Conservation (phyloP, 2,113 vertebrate genomes). For the Nerophis lumbriciformis region DNA sequence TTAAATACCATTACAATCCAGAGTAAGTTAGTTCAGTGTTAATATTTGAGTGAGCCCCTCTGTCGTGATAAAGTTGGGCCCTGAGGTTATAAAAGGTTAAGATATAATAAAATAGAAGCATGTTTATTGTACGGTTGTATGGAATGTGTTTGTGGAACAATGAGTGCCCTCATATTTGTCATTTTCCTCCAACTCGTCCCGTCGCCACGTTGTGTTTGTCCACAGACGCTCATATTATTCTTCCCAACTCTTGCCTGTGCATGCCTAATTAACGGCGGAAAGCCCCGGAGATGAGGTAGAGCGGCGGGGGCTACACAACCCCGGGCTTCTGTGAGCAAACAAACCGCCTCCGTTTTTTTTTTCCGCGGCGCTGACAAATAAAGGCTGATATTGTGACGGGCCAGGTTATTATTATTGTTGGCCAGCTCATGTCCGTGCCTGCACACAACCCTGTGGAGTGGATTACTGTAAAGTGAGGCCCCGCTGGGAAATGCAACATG, state of each 20-base stretch:
- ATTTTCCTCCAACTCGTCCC: constrained; percentile 10
- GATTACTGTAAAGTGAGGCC: constrained; percentile 27
- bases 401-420: not conserved
- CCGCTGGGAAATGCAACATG: constrained; percentile 46
- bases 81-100: too few species aligned
- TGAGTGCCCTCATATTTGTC: constrained; percentile 8
- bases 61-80: too few species aligned
- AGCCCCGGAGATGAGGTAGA: constrained; percentile 1
- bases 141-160: too few species aligned
- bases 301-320: not conserved
- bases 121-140: too few species aligned
- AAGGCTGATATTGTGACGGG: not conserved
- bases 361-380: not conserved
- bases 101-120: too few species aligned
- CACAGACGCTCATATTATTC: constrained; percentile 13
- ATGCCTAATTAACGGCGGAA: constrained; percentile 21
- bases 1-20: too few species aligned
- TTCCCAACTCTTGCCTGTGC: constrained; percentile 8
- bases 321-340: not conserved
- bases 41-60: too few species aligned
- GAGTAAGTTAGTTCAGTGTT: too few species aligned
- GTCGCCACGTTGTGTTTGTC: constrained; percentile 7
- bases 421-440: constrained; percentile 20
- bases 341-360: not conserved
- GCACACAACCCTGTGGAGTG: constrained; percentile 9